Percentiles rank a stretch among this genome's conserved stretches.
These are phyloP conservation scores for Leucoma salicis DNA, from an alignment of 2,888 invertebrate species.

Conservation along the genomic window DNA sequence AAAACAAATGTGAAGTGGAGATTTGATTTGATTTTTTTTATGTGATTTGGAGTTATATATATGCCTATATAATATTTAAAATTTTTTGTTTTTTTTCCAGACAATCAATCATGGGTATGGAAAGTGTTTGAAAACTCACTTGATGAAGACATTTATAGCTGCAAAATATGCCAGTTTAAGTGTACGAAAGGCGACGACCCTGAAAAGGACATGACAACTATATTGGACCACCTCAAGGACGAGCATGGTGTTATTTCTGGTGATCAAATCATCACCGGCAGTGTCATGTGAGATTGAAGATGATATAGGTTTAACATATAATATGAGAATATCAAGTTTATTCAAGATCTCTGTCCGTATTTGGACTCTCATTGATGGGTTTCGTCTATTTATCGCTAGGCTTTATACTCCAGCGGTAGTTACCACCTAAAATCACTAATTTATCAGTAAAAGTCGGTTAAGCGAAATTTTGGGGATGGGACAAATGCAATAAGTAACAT, in stretches of 20 bases:
- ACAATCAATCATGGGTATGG: conserved; percentile 66
- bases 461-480: too few relatives aligned
- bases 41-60: too few relatives aligned
- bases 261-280: conserved; percentile 67
- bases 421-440: too few relatives aligned
- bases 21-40: too few relatives aligned
- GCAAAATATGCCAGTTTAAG: conserved; percentile 69
- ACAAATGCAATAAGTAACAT: too few relatives aligned
- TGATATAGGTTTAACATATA: conserved; percentile 3
- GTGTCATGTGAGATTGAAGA: conserved; percentile 50
- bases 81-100: conserved; percentile 40
- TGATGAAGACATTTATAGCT: conserved; percentile 50
- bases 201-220: conserved; percentile 47
- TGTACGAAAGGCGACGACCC: conserved; percentile 46
- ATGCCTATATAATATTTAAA: too few relatives aligned
- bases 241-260: conserved; percentile 71
- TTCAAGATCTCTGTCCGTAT: background rate
- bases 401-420: too few relatives aligned
- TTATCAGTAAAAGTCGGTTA: too few relatives aligned
- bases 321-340: background rate
- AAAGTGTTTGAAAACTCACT: conserved; percentile 63
- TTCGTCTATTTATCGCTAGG: too few relatives aligned
- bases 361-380: too few relatives aligned
- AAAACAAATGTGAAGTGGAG: too few relatives aligned
- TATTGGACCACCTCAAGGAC: conserved; percentile 56